Base-by-base conservation (phyloP, 1,140 invertebrate genomes). In the Charaxes varanes region DNA sequence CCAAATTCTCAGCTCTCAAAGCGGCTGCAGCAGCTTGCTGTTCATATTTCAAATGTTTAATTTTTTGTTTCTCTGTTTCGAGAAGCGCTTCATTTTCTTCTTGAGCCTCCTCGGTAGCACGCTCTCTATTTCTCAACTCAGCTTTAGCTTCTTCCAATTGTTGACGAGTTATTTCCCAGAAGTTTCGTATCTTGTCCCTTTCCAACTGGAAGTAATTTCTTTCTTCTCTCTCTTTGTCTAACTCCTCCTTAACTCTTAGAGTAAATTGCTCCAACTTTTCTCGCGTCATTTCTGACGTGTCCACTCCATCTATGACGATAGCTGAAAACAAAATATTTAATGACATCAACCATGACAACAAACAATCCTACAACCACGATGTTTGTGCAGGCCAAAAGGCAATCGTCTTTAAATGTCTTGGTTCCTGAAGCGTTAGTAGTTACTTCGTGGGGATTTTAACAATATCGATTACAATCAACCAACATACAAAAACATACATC, bases 181-280 rank as follows among this genome's bases (percentile, higher is more conserved):
- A 97, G 15, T 93, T 95, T 47, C 94, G 88, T 7, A 98, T 89
- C 84, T 97, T 97, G 71, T 98, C 96, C 54, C 96, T 87, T 81
- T 99, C 97, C 32, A 98, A 72, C 85, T 98, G 96, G 60, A 98
- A 97, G 68, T 93, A 97, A 76, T 98, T 98, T 52, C 96, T 85
- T 77, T 98, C 96, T 80, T 98, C 96, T 55, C 96, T 87, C 82
- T 98, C 96, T 26, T 94, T 88, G 63, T 98, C 96, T 66, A 97
- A 86, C 84, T 98, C 95, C 58, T 96, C 94, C 62, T 94, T 90
- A n/a, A 98, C 90, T 60, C 91, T 89, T 14, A 92, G 85, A 4
- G 94, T 90, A 67, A 97, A 97, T 37, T 92, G 90, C 79, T 97
- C 94, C 24, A 99, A 84, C 85, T 97, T 95, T 68, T 98, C 96